Percentiles rank a stretch among this genome's conserved stretches.
phyloP scores from a whole-genome alignment of 2,113 vertebrate genomes.

The Taurulus bubalis region DNA sequence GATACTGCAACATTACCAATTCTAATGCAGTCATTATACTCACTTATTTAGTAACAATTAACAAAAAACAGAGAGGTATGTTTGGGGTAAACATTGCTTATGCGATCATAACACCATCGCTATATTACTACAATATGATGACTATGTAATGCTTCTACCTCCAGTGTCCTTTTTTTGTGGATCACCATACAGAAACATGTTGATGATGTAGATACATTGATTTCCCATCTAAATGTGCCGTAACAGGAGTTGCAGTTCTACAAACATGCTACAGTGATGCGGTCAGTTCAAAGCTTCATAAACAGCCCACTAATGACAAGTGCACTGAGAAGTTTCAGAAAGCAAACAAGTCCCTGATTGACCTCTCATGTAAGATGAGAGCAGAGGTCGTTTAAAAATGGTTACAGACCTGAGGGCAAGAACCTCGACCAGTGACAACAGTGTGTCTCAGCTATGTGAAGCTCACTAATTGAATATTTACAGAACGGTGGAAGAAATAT shows the following conservation, averaged over 20 bases:
- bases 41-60: neutral
- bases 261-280: neutral
- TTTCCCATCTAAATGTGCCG: neutral
- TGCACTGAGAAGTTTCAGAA: constrained; percentile 49
- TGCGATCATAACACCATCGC: neutral
- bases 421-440: constrained; percentile 65
- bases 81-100: neutral
- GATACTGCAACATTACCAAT: neutral
- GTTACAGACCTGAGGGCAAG: constrained; percentile 80
- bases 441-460: constrained; percentile 29
- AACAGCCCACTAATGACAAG: constrained; percentile 46
- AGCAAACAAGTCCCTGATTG: constrained; percentile 34
- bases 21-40: neutral
- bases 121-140: neutral
- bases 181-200: neutral
- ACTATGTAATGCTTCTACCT: neutral
- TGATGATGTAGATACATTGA: neutral
- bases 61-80: neutral
- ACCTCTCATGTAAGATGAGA: constrained; percentile 72
- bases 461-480: constrained; percentile 84
- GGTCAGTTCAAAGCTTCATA: neutral
- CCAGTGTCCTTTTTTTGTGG: neutral
- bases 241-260: neutral
- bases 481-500: constrained; percentile 59
- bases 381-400: constrained; percentile 83